Conservation (phyloP, 2,797 vertebrate genomes). For the Ciconia nigra region DNA sequence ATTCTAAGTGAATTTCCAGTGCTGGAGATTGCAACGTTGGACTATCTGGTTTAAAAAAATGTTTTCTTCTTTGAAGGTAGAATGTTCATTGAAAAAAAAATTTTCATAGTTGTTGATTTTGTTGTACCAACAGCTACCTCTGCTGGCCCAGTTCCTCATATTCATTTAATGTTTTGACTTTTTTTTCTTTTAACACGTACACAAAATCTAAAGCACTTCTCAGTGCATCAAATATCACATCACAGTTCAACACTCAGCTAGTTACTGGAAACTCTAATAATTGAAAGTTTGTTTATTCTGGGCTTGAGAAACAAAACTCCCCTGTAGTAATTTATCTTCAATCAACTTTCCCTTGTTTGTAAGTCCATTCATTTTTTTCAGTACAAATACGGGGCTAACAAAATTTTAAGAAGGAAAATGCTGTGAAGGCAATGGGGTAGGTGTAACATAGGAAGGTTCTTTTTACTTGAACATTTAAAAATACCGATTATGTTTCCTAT, state of each 20-base stretch:
- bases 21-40: background rate
- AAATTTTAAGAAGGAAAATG: background rate
- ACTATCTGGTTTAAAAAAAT: background rate
- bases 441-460: background rate
- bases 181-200: background rate
- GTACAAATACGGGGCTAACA: background rate
- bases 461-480: background rate
- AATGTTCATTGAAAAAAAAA: background rate
- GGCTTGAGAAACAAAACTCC: background rate
- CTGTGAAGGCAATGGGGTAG: background rate
- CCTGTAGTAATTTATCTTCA: background rate
- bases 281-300: background rate
- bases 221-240: background rate
- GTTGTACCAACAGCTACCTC: constrained; percentile 21
- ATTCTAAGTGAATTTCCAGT: background rate
- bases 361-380: background rate
- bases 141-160: background rate
- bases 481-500: background rate
- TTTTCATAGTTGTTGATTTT: background rate
- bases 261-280: background rate
- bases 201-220: background rate
- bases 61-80: background rate
- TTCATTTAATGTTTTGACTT: background rate
- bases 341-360: background rate
- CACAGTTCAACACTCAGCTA: background rate